Evolutionary conservation across 2,113 vertebrate genomes (phyloP).

Genomic region (Rhodinocichla rosea): DNA sequence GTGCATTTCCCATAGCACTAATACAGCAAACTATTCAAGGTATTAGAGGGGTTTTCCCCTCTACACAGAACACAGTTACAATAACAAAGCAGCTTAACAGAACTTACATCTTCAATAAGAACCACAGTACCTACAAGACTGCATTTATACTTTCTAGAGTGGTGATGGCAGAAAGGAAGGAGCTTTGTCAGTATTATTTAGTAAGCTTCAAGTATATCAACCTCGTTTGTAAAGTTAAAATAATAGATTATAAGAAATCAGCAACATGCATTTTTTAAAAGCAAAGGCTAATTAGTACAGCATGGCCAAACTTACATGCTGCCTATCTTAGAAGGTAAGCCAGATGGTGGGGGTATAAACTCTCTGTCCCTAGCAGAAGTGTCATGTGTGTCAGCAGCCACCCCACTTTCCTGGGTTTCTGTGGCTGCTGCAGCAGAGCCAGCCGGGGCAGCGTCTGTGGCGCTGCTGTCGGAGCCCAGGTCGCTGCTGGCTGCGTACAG

Average conservation of each 20-base stretch:
- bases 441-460: conserved; percentile 72
- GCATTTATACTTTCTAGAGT: background rate
- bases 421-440: conserved; percentile 67
- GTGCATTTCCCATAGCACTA: background rate
- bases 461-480: conserved; percentile 70
- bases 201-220: conserved; percentile 8
- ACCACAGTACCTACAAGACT: background rate
- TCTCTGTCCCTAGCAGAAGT: conserved; percentile 82
- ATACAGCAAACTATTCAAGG: background rate
- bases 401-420: conserved; percentile 75
- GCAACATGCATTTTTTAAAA: conserved; percentile 66
- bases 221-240: background rate
- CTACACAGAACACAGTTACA: background rate
- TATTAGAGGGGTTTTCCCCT: background rate
- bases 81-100: background rate
- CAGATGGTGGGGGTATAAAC: conserved; percentile 73
- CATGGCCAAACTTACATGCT: conserved; percentile 84
- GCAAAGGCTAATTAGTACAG: conserved; percentile 69
- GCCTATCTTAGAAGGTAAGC: conserved; percentile 81
- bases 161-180: background rate
- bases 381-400: conserved; percentile 64
- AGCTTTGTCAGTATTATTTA: conserved; percentile 35
- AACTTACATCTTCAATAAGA: background rate
- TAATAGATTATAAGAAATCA: conserved; percentile 31
- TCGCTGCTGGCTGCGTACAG: conserved; percentile 90